phyloP scores from a whole-genome alignment of 2,797 vertebrate genomes.

The Heliangelus exortis region DNA sequence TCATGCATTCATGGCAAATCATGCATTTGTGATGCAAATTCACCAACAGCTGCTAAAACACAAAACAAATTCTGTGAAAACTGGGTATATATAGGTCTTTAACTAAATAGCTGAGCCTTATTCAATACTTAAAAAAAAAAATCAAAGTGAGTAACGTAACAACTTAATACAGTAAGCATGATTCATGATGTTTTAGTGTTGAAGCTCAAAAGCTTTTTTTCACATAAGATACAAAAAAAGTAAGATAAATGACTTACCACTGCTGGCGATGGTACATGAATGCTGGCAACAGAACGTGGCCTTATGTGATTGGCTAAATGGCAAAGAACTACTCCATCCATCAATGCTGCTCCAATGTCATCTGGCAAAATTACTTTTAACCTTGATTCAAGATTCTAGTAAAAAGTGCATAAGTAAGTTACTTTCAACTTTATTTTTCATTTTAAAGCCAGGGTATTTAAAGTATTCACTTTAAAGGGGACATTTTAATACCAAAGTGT shows the following conservation, averaged over 20 bases:
- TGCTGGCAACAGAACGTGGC: slow-evolving; percentile 97
- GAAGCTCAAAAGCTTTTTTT: neutral
- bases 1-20: neutral
- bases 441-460: neutral
- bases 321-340: slow-evolving; percentile 98
- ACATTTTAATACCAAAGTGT: neutral
- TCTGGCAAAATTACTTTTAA: slow-evolving; percentile 96
- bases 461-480: neutral
- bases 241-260: slow-evolving; percentile 84
- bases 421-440: neutral
- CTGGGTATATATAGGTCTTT: neutral
- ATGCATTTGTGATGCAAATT: neutral
- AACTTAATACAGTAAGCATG: neutral
- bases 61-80: neutral
- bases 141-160: neutral
- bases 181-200: neutral
- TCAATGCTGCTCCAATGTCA: slow-evolving; percentile 94
- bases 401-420: neutral
- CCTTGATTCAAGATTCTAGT: slow-evolving; percentile 93
- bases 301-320: slow-evolving; percentile 98
- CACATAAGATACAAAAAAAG: neutral
- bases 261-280: slow-evolving; percentile 97
- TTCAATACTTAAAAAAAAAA: neutral
- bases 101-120: neutral
- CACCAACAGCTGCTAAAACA: neutral